These are phyloP conservation scores for Lithophane semibrunnea DNA, from an alignment of 2,888 invertebrate species.

Conservation along the genomic window DNA sequence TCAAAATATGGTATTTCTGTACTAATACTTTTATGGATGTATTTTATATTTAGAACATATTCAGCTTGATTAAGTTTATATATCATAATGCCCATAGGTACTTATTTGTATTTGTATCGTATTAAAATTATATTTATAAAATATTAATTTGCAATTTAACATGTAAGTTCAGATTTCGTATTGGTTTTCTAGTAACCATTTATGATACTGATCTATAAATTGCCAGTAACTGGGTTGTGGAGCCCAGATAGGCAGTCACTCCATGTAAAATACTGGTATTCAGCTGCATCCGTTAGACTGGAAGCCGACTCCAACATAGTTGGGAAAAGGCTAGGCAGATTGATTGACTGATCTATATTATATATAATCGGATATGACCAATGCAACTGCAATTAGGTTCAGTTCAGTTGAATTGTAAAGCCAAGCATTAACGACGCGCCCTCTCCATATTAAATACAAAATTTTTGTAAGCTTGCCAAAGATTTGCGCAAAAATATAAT, in stretches of 20 bases:
- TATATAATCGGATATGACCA: conserved; percentile 14
- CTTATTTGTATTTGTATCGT: background rate
- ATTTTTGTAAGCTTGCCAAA: conserved; percentile 44
- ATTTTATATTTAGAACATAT: background rate
- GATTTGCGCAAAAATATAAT: conserved; percentile 24
- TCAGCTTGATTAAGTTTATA: background rate
- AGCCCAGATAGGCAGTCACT: too few relatives aligned
- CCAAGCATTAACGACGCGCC: background rate
- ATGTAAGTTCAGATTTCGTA: background rate
- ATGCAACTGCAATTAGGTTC: conserved; percentile 8
- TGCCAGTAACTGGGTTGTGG: too few relatives aligned
- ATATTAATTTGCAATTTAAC: background rate
- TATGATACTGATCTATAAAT: background rate
- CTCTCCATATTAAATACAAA: background rate
- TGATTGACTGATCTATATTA: too few relatives aligned
- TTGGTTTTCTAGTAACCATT: conserved; percentile 12
- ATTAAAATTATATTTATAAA: conserved; percentile 1
- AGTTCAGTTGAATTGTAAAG: conserved; percentile 17
- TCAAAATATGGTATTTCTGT: conserved; percentile 32
- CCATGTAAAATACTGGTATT: too few relatives aligned
- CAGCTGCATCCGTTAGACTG: too few relatives aligned
- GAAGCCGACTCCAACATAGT: too few relatives aligned
- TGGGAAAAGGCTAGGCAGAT: too few relatives aligned
- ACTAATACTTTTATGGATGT: conserved; percentile 8
- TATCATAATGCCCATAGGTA: background rate